A percentile compares a stretch with the other conserved stretches of the same genome.
These are phyloP conservation scores for Centruroides vittatus DNA, from an alignment of 1,140 invertebrate species.

Conservation along the genomic window DNA sequence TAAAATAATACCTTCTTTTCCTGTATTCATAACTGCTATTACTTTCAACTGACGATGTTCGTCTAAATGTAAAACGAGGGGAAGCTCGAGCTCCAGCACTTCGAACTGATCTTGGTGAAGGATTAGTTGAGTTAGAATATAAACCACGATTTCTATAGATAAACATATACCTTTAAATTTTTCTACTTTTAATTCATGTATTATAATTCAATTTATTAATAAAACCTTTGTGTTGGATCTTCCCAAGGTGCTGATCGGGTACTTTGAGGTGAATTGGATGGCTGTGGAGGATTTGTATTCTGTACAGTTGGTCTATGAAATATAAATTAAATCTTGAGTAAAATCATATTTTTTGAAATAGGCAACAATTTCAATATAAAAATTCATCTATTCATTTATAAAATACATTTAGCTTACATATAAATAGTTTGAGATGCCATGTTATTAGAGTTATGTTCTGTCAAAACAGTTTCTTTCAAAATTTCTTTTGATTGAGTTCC, in stretches of 20 bases:
- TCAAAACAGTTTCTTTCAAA: background rate
- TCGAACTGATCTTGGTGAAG: slow-evolving; percentile 37
- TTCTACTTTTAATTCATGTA: too few relatives aligned
- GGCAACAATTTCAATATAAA: too few relatives aligned
- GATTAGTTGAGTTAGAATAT: slow-evolving; percentile 22
- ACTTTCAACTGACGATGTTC: slow-evolving; percentile 17
- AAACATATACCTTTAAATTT: too few relatives aligned
- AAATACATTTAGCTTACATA: slow-evolving; percentile 31
- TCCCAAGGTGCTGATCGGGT: slow-evolving; percentile 67
- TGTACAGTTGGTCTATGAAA: slow-evolving; percentile 16
- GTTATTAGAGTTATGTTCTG: slow-evolving; percentile 27
- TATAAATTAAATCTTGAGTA: background rate
- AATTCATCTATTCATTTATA: too few relatives aligned
- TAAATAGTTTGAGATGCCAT: slow-evolving; percentile 42
- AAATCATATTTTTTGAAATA: too few relatives aligned
- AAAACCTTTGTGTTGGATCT: slow-evolving; percentile 16
- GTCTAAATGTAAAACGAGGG: slow-evolving; percentile 4
- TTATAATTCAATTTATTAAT: too few relatives aligned
- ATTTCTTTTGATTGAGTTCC: slow-evolving; percentile 13
- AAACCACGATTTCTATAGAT: slow-evolving; percentile 19
- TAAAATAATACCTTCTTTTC: slow-evolving; percentile 18
- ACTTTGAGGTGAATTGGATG: slow-evolving; percentile 47
- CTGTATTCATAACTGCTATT: slow-evolving; percentile 17
- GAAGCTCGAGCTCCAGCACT: slow-evolving; percentile 14
- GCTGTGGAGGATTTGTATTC: slow-evolving; percentile 16